Percentiles rank a stretch among this genome's conserved stretches.
These are phyloP conservation scores for Gambusia affinis DNA, from an alignment of 2,113 vertebrate genomes.

Conservation along the genomic window DNA sequence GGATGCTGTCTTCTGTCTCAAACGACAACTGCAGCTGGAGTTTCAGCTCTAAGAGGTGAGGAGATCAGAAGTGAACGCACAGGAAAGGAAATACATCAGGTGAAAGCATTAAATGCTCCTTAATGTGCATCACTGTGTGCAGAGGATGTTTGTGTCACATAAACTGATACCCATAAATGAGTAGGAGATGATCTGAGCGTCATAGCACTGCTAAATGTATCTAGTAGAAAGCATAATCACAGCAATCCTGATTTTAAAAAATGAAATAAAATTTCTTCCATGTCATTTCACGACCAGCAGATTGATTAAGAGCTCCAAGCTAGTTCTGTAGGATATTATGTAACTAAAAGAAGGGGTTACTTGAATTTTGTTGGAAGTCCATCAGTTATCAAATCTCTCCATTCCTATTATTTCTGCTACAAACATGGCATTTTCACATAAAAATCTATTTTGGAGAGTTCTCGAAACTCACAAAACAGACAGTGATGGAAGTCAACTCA, in stretches of 20 bases:
- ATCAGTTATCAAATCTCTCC: too few relatives aligned
- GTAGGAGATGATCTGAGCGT: not conserved
- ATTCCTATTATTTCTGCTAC: too few relatives aligned
- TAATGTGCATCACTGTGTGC: not conserved
- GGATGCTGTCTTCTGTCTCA: constrained; percentile 70
- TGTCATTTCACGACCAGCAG: too few relatives aligned
- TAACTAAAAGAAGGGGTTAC: too few relatives aligned
- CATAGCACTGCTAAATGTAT: not conserved
- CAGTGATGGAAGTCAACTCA: not conserved
- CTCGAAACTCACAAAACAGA: not conserved
- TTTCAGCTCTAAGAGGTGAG: constrained; percentile 76
- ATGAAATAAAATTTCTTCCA: too few relatives aligned
- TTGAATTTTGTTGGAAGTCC: too few relatives aligned
- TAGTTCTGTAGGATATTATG: too few relatives aligned
- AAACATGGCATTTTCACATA: not conserved
- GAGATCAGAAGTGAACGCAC: not conserved
- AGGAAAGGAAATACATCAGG: not conserved
- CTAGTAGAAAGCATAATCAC: not conserved
- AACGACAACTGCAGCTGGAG: constrained; percentile 79
- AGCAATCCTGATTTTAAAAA: not conserved
- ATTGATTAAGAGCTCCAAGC: too few relatives aligned
- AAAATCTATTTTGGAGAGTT: not conserved
- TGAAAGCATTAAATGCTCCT: not conserved
- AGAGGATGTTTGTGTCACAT: not conserved
- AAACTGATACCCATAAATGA: not conserved